These are phyloP conservation scores for Siniperca undulata DNA, from an alignment of 2,797 vertebrate genomes.

Conservation along the genomic window DNA sequence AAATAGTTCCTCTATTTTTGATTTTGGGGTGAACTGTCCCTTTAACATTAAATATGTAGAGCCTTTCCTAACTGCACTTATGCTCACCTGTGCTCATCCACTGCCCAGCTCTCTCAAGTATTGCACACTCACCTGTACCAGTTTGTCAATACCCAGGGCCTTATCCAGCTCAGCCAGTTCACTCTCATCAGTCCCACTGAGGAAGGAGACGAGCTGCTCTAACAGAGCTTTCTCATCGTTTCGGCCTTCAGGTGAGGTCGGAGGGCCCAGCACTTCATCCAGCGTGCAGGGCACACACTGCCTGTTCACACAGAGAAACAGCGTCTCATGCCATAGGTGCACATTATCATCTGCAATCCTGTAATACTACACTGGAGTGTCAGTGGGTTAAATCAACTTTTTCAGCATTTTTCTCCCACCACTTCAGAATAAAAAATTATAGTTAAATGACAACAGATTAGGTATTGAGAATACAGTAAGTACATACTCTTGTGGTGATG, in stretches of 20 bases:
- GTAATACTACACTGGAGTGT: neutral
- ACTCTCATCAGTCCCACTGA: constrained; percentile 95
- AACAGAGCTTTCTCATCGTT: constrained; percentile 95
- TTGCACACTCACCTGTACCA: constrained; percentile 89
- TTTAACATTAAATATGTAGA: neutral
- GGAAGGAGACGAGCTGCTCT: constrained; percentile 95
- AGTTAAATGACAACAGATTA: neutral
- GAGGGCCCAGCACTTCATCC: constrained; percentile 94
- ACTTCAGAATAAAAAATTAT: neutral
- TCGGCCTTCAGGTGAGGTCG: constrained; percentile 91
- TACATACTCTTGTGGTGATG: constrained; percentile 93
- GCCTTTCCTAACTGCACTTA: neutral
- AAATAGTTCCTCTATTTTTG: too few relatives aligned
- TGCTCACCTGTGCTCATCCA: neutral
- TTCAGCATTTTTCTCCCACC: neutral
- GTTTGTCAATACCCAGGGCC: constrained; percentile 96
- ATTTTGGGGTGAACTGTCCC: too few relatives aligned
- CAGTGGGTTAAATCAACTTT: neutral
- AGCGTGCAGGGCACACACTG: constrained; percentile 91
- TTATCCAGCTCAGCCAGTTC: constrained; percentile 94
- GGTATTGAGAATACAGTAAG: neutral
- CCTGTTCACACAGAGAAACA: constrained; percentile 76
- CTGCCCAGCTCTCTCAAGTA: neutral
- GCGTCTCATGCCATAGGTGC: neutral
- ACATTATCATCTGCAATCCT: neutral